A percentile compares a stretch with the other conserved stretches of the same genome.
phyloP scores from a whole-genome alignment of 2,888 invertebrate genomes.

The Oasisia sp. region DNA sequence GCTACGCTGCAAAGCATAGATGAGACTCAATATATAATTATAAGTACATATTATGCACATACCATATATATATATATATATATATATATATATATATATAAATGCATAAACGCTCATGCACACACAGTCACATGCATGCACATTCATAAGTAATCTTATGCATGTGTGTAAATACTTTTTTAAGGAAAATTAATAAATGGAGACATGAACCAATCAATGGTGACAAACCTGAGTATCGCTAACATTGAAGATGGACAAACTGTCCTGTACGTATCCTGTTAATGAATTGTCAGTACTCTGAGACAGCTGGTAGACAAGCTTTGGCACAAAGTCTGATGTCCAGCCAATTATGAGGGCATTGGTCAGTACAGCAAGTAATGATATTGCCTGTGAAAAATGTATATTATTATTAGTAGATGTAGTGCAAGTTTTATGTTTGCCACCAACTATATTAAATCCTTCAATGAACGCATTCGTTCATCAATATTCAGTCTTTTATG shows the following conservation, averaged over 20 bases:
- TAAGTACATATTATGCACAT: too few relatives aligned
- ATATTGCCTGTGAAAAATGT: background rate
- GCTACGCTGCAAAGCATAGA: background rate
- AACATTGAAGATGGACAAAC: constrained; percentile 57
- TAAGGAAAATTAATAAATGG: background rate
- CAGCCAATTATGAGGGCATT: constrained; percentile 97
- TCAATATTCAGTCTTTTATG: too few relatives aligned
- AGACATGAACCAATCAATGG: background rate
- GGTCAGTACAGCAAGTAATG: background rate
- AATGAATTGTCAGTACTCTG: constrained; percentile 41
- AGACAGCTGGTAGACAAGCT: constrained; percentile 80
- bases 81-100: too few relatives aligned
- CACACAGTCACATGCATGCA: too few relatives aligned
- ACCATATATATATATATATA: too few relatives aligned
- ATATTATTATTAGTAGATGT: too few relatives aligned
- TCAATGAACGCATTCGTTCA: too few relatives aligned
- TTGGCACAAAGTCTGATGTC: constrained; percentile 96
- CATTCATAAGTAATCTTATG: too few relatives aligned
- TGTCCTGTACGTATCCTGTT: constrained; percentile 55
- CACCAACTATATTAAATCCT: too few relatives aligned
- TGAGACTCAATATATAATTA: too few relatives aligned
- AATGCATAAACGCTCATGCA: too few relatives aligned
- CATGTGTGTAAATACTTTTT: background rate
- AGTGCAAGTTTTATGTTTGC: too few relatives aligned
- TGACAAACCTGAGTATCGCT: constrained; percentile 43